These are phyloP conservation scores for Peromyscus attwateri DNA, from an alignment of 2,797 vertebrate genomes.

Conservation along the genomic window DNA sequence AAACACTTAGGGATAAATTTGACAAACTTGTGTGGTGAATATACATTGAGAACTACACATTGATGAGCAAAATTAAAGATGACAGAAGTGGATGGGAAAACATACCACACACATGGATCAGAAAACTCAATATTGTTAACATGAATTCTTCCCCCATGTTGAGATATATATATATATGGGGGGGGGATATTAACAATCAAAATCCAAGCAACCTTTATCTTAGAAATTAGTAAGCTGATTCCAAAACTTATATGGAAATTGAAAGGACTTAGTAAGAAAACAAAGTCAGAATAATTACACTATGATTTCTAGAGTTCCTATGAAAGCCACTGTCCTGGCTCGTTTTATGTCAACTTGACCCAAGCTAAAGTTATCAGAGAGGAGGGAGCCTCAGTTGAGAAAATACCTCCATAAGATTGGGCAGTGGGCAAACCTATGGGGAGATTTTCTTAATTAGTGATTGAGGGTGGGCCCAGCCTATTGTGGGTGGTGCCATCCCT, in stretches of 20 bases:
- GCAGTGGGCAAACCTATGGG: not conserved
- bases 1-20: not conserved
- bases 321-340: not conserved
- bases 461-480: not conserved
- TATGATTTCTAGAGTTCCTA: constrained; percentile 26
- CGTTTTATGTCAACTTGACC: not conserved
- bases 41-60: not conserved
- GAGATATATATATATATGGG: no score
- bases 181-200: not conserved
- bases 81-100: not conserved
- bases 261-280: constrained; percentile 10
- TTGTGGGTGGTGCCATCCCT: not conserved
- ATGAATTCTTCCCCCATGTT: not conserved
- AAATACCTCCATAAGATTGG: not conserved
- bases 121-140: constrained; percentile 14
- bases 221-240: constrained; percentile 29
- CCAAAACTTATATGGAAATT: constrained; percentile 1
- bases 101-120: not conserved
- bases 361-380: not conserved
- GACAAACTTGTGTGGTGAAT: not conserved
- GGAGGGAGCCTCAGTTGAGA: not conserved
- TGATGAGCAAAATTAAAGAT: not conserved
- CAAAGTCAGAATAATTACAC: not conserved
- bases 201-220: not conserved
- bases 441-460: not conserved